A percentile compares a stretch with the other conserved stretches of the same genome.
phyloP scores from a whole-genome alignment of 2,888 invertebrate species.

The Allolobophora icterica region DNA sequence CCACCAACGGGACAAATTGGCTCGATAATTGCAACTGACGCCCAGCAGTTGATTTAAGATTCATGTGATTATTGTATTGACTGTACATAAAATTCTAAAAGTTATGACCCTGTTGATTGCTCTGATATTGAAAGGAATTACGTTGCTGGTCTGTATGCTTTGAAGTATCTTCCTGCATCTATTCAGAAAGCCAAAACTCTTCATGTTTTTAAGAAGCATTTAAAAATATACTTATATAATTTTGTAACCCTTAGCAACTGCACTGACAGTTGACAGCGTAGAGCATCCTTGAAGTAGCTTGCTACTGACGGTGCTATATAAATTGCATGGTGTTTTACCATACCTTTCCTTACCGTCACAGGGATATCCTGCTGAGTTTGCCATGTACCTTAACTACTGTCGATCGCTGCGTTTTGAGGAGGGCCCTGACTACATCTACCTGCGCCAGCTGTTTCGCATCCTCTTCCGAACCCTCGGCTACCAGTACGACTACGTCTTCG shows the following conservation, averaged over 20 bases:
- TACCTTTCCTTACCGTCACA: slow-evolving; percentile 40
- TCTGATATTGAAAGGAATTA: no score
- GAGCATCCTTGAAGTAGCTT: no score
- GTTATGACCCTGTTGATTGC: neutral
- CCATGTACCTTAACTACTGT: slow-evolving; percentile 99
- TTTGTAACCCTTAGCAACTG: no score
- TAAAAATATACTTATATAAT: no score
- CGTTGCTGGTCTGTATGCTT: neutral
- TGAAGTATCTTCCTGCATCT: no score
- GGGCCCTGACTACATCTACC: slow-evolving; percentile 98
- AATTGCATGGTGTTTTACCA: neutral
- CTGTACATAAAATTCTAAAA: no score
- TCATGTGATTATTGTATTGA: neutral
- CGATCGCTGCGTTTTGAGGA: slow-evolving; percentile 97
- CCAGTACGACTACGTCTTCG: slow-evolving; percentile 68
- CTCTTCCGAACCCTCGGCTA: slow-evolving; percentile 98
- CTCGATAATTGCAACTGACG: neutral
- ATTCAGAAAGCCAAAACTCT: no score
- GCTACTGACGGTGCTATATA: neutral
- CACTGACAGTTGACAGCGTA: no score
- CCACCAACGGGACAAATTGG: neutral
- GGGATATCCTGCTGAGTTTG: slow-evolving; percentile 98
- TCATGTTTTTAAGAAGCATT: no score
- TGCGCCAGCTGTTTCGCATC: slow-evolving; percentile 96
- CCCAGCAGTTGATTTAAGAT: neutral